phyloP scores from a whole-genome alignment of 2,797 vertebrate species.

The Naso thynnoides region DNA sequence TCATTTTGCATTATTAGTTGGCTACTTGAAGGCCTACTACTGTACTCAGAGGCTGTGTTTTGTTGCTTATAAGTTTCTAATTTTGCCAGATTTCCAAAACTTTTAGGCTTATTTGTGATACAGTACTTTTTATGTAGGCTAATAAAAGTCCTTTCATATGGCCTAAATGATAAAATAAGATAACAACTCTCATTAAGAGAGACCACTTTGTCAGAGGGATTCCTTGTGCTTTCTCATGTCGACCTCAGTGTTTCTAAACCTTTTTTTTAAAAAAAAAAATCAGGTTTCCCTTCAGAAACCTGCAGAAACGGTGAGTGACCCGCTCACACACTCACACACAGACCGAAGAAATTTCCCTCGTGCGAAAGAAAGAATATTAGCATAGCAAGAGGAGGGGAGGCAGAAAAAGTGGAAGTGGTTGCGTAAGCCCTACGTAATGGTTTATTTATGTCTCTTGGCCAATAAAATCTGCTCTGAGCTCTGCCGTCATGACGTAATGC shows the following conservation, averaged over 20 bases:
- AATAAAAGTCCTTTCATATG: too few species aligned
- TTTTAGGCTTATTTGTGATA: too few species aligned
- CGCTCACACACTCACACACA: background rate
- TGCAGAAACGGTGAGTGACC: background rate
- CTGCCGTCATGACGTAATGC: slow-evolving; percentile 74
- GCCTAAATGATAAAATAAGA: too few species aligned
- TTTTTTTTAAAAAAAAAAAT: too few species aligned
- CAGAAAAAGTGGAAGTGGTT: slow-evolving; percentile 36
- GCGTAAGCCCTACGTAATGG: slow-evolving; percentile 62
- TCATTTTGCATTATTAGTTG: background rate
- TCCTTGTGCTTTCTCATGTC: too few species aligned
- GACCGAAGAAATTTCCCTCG: background rate
- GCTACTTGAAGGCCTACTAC: too few species aligned
- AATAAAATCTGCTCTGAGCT: slow-evolving; percentile 55
- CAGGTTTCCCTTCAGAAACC: too few species aligned
- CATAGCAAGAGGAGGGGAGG: background rate
- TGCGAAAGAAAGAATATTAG: background rate
- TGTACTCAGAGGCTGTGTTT: background rate
- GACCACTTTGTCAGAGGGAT: too few species aligned
- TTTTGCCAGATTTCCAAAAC: background rate
- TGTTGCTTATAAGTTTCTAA: background rate
- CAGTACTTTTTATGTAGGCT: too few species aligned
- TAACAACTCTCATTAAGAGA: too few species aligned
- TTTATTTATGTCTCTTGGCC: slow-evolving; percentile 70
- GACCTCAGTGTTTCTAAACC: too few species aligned